These are phyloP conservation scores for Harmothoe impar DNA, from an alignment of 2,888 invertebrate genomes.

Conservation along the genomic window DNA sequence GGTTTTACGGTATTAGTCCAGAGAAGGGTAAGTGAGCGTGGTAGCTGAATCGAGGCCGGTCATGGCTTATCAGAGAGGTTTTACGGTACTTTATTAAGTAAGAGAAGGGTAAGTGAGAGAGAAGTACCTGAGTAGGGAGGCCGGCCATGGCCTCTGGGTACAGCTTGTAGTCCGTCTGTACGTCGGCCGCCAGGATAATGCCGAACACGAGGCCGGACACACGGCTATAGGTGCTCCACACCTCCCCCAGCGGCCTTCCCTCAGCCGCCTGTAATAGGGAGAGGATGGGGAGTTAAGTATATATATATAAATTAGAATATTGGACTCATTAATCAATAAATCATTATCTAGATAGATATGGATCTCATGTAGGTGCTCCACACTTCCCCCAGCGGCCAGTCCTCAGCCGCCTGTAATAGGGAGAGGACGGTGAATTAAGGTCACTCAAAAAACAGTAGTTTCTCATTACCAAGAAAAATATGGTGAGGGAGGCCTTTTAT, in stretches of 20 bases:
- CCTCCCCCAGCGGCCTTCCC: slow-evolving; percentile 74
- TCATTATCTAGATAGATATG: too few species aligned
- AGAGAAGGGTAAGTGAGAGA: too few species aligned
- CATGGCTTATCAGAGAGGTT: too few species aligned
- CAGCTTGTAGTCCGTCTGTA: slow-evolving; percentile 71
- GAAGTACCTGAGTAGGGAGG: too few species aligned
- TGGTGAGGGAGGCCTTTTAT: too few species aligned
- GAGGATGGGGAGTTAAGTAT: not conserved
- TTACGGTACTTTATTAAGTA: too few species aligned
- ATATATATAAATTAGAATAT: not conserved
- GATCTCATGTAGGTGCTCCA: slow-evolving; percentile 77
- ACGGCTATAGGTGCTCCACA: slow-evolving; percentile 77
- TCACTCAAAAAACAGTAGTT: too few species aligned
- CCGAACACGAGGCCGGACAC: slow-evolving; percentile 74
- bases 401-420: not conserved
- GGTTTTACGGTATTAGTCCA: too few species aligned
- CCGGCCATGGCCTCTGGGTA: slow-evolving; percentile 73
- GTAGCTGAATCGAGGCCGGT: too few species aligned
- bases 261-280: not conserved
- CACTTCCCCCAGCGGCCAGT: slow-evolving; percentile 75
- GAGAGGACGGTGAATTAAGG: not conserved
- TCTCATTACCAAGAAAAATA: too few species aligned
- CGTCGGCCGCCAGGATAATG: slow-evolving; percentile 77
- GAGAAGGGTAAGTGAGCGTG: too few species aligned
- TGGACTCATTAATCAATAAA: too few species aligned